Evolutionary conservation across 2,113 vertebrate genomes (phyloP), one percentile per base, ranked within the genome.

Genomic region (Motacilla tschutschensis): DNA sequence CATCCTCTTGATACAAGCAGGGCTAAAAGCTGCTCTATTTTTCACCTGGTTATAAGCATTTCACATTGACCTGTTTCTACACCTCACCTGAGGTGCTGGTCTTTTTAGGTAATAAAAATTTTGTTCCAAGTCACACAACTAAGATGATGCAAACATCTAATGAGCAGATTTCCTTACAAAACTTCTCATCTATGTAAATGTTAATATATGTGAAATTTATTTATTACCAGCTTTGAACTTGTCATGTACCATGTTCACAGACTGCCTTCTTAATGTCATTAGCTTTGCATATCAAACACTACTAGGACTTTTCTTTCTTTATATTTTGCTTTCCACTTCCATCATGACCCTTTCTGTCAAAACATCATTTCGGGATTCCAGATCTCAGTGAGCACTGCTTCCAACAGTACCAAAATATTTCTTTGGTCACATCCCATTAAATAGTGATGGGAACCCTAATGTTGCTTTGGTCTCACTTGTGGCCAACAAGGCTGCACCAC

Each of bases 1-100:
- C 3, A 1, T 71, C 46, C 36, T 19, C 62, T 67, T 0, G 0
- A 11, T 31, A 17, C 3, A 62, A 64, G 12, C 38, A 69, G n/a
- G 64, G 18, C 18, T 77, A 26, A 65, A 78, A 63, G 10, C 22
- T 79, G 18, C 22, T 63, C 4, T 33, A 16, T 82, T 88, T 54
- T 75, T 35, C 26, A 8, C 41, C 18, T 79, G 28, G 1, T 76
- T 84, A 7, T 18, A 67, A 46, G 17, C 14, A 22, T 28, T 8
- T 47, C 35, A 46, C n/a, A 7, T 3, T 33, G 19, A 50, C 29
- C 36, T 41, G 17, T 33, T 76, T 63, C 29, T 79, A 10, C 25
- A 33, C 7, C 44, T 82, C 63, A n/a, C 40, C 26, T 1, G 1
- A 75, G 38, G 17, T 67, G 29, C 5, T 71, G 12, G 14, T 10